Evolutionary conservation across 1,140 invertebrate genomes (phyloP).

Genomic region (Gyrodactylus salaris): DNA sequence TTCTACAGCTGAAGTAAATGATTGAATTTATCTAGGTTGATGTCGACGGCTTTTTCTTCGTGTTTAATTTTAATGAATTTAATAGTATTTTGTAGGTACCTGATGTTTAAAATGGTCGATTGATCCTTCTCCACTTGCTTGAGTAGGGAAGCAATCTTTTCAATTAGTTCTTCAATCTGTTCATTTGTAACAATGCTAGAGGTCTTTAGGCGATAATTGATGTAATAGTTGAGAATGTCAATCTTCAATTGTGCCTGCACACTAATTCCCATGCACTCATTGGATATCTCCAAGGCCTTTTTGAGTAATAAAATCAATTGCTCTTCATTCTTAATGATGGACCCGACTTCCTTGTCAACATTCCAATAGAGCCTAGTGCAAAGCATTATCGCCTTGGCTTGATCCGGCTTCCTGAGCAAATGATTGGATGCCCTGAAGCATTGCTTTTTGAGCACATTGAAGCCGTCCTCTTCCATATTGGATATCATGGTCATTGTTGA

Average conservation of each 20-base stretch:
- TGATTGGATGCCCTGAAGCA: slow-evolving; percentile 70
- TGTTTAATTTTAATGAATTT: neutral
- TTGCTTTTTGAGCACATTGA: slow-evolving; percentile 62
- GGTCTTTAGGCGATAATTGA: slow-evolving; percentile 31
- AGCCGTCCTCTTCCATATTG: slow-evolving; percentile 60
- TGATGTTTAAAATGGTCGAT: neutral
- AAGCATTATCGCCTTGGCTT: slow-evolving; percentile 51
- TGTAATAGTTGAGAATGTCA: slow-evolving; percentile 64
- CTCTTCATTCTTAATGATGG: neutral
- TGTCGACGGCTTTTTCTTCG: neutral
- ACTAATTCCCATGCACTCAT: slow-evolving; percentile 78
- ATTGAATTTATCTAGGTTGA: no score
- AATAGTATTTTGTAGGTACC: neutral
- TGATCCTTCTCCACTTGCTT: neutral
- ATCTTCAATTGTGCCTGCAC: slow-evolving; percentile 79
- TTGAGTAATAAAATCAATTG: neutral
- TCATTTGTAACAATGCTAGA: neutral
- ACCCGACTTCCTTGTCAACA: slow-evolving; percentile 23
- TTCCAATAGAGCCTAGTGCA: slow-evolving; percentile 86
- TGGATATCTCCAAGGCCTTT: slow-evolving; percentile 40
- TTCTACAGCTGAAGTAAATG: no score
- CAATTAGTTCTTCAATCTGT: neutral
- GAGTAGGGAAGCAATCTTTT: neutral
- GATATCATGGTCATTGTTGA: slow-evolving; percentile 63
- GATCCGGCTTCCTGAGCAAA: slow-evolving; percentile 79